Base-by-base conservation (phyloP, 2,797 vertebrate species). In the Florisuga fusca region DNA sequence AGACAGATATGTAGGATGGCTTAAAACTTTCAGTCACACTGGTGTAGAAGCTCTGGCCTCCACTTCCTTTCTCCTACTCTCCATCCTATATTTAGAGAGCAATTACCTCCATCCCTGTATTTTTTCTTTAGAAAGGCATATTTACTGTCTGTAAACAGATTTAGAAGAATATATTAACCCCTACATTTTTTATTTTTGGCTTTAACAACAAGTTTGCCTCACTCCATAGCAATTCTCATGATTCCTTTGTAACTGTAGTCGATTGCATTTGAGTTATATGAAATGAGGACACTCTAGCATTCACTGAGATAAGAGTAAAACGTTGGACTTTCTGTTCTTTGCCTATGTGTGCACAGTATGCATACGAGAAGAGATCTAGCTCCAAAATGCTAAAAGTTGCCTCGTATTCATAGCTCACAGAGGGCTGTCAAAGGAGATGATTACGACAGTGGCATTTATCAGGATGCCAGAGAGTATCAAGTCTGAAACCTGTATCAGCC, bases 331-430 rank as follows among this genome's bases (percentile, higher is more conserved):
- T 67, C 6, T 51, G 4, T 43, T 69, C 8, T 79, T 76, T 58
- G 38, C 6, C 2, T 7, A 31, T 45, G 9, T 84, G 10, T 68
- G 25, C 4, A 23, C 8, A 45, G 9, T 19, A 18, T 26, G 15
- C 5, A 3, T 1, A 68, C 19, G 9, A 79, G 13, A 84, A 87
- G 5, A 1, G 0, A 23, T 23, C 14, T 34, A 8, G 6, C 7
- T 41, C 18, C 46, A 34, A 62, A 77, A 57, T n/a, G 12, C 18
- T 29, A 10, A 12, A 64, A 50, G 26, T 61, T 78, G 2, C 5
- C 68, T 57, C 27, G 8, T 23, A 57, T 2, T 3, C 12, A 31
- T 31, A 27, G 10, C 14, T 72, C 6, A 25, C 2, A 3, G 15
- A 82, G 6, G 16, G 9, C 6, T 81, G 9, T 31, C 27, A 57